Conservation (phyloP, 2,888 invertebrate species). For the Plemyria rubiginata region DNA sequence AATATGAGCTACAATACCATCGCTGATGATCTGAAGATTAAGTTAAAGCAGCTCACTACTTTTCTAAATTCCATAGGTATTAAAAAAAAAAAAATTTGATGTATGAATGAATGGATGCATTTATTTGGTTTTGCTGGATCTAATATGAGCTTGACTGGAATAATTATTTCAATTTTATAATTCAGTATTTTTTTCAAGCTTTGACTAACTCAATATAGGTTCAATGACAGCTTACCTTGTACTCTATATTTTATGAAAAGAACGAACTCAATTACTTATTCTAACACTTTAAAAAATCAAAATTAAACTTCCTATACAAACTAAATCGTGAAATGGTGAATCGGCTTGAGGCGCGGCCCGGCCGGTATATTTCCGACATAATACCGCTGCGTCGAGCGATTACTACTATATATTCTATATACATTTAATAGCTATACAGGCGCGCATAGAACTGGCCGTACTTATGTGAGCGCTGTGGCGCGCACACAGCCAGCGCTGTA, state of each 20-base stretch:
- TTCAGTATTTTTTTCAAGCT: conserved; percentile 54
- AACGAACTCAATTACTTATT: conserved; percentile 71
- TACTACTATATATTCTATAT: conserved; percentile 86
- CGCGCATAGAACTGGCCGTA: conserved; percentile 86
- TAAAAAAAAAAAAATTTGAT: too few species aligned
- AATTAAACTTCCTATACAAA: conserved; percentile 82
- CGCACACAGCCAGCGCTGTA: conserved; percentile 63
- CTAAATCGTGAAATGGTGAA: conserved; percentile 79
- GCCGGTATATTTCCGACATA: conserved; percentile 85
- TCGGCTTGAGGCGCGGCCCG: conserved; percentile 80
- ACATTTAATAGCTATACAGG: conserved; percentile 86
- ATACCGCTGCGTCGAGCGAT: conserved; percentile 86
- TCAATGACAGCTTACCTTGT: conserved; percentile 73
- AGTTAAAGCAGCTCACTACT: too few species aligned
- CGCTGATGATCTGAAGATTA: too few species aligned
- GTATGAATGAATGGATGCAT: too few species aligned
- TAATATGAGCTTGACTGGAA: too few species aligned
- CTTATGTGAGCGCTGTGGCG: conserved; percentile 83
- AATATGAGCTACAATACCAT: too few species aligned
- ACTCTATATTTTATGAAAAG: conserved; percentile 77
- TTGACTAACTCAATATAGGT: conserved; percentile 68
- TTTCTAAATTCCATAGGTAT: too few species aligned
- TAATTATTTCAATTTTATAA: conserved; percentile 29
- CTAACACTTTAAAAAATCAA: conserved; percentile 76
- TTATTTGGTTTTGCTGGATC: too few species aligned